Evolutionary conservation across 1,140 invertebrate genomes (phyloP).

Genomic region (Drosophila neocordata): DNA sequence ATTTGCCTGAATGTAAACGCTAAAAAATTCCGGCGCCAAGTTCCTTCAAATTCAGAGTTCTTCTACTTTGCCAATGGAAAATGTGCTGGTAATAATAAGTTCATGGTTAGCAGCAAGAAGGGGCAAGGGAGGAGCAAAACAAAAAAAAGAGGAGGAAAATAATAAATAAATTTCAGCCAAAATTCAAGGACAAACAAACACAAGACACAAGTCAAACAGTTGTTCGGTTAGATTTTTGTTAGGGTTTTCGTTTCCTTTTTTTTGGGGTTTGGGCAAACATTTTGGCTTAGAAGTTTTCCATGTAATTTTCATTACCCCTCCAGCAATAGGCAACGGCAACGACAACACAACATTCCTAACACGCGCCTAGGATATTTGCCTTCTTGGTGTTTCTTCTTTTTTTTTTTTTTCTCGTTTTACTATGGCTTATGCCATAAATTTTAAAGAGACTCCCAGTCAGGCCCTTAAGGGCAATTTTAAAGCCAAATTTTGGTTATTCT

Average conservation of each 20-base stretch:
- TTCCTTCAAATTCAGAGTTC: conserved; percentile 12
- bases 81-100: conserved; percentile 78
- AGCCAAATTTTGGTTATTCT: conserved; percentile 50
- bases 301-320: conserved; percentile 73
- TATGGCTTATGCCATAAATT: conserved; percentile 66
- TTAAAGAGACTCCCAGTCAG: conserved; percentile 62
- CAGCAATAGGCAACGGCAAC: not conserved
- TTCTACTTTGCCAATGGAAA: conserved; percentile 61
- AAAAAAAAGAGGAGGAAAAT: conserved; percentile 34
- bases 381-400: conserved; percentile 30
- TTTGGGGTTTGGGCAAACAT: conserved; percentile 37
- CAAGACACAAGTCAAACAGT: conserved; percentile 70
- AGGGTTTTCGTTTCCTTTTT: conserved; percentile 24
- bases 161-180: conserved; percentile 28
- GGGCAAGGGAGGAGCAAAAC: conserved; percentile 4
- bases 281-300: conserved; percentile 69
- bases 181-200: conserved; percentile 77
- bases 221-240: conserved; percentile 11
- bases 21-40: conserved; percentile 57
- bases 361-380: conserved; percentile 29
- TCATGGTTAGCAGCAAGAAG: not conserved
- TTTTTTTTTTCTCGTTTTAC: conserved; percentile 36
- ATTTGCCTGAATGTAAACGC: conserved; percentile 58
- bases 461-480: conserved; percentile 63
- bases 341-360: conserved; percentile 4